Evolutionary conservation across 2,797 vertebrate genomes (phyloP).

Genomic region (Margarornis squamiger): DNA sequence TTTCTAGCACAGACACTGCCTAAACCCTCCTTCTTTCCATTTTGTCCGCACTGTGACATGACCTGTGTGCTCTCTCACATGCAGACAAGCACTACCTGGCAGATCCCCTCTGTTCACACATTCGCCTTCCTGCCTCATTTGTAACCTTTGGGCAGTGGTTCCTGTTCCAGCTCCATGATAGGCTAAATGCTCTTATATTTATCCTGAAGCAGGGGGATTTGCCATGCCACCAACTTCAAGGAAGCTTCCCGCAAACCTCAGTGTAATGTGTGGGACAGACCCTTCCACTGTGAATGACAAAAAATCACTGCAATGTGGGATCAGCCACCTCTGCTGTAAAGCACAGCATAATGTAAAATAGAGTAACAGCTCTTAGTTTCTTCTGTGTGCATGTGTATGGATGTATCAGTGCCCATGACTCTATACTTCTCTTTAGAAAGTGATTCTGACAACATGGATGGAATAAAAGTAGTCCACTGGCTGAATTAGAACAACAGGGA

Average conservation of each 20-base stretch:
- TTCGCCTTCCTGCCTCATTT: background rate
- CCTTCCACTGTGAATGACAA: background rate
- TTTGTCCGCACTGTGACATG: background rate
- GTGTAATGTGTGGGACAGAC: fast-evolving
- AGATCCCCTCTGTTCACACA: background rate
- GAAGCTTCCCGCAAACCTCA: background rate
- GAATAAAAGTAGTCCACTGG: background rate
- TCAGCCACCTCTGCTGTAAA: background rate
- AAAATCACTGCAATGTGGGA: background rate
- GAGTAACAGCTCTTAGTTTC: background rate
- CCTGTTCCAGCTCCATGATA: background rate
- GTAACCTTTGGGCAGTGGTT: background rate
- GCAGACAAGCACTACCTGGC: background rate
- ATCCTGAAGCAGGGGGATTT: background rate
- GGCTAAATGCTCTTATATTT: background rate
- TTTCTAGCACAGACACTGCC: background rate
- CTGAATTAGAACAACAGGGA: background rate
- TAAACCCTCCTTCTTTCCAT: background rate
- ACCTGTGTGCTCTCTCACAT: background rate
- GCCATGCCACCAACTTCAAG: background rate
- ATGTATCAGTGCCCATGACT: background rate
- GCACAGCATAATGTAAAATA: background rate
- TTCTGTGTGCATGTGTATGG: fast-evolving
- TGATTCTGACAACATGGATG: background rate
- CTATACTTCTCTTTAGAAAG: background rate